Evolutionary conservation across 2,888 invertebrate species (phyloP).

Genomic region (Ichneumoninae sp.): DNA sequence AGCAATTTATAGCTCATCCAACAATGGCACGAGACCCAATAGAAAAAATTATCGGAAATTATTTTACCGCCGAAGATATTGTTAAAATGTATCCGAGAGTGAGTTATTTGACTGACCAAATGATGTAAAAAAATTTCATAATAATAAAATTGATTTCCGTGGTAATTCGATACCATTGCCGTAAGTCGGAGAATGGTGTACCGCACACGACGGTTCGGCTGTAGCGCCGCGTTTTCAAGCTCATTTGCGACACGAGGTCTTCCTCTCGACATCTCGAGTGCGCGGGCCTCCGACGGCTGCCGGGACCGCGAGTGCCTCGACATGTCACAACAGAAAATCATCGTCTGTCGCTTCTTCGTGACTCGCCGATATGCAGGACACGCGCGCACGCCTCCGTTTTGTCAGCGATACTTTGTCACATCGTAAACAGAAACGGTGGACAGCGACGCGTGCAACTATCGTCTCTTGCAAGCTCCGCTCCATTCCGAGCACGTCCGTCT

Average conservation of each 20-base stretch:
- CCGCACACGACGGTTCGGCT: slow-evolving; percentile 3
- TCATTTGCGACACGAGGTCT: not conserved
- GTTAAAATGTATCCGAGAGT: no score
- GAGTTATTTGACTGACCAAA: no score
- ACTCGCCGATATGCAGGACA: slow-evolving; percentile 42
- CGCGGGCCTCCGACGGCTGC: not conserved
- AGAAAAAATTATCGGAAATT: not conserved
- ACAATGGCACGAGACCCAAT: slow-evolving; percentile 4
- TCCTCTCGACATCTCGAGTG: slow-evolving; percentile 21
- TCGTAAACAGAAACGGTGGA: not conserved
- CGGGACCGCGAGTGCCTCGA: not conserved
- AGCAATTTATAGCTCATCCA: slow-evolving; percentile 29
- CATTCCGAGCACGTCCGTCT: not conserved
- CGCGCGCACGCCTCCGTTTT: slow-evolving; percentile 14
- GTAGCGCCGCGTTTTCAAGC: not conserved
- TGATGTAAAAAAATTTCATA: no score
- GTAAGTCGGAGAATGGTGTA: not conserved
- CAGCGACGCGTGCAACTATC: not conserved
- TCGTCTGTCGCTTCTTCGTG: slow-evolving; percentile 6
- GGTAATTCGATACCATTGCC: no score
- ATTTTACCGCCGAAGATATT: not conserved
- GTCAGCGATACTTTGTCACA: slow-evolving; percentile 38
- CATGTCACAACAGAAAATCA: slow-evolving; percentile 9
- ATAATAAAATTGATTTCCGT: no score
- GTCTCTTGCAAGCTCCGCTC: not conserved